Evolutionary conservation across 2,888 invertebrate genomes (phyloP).

Genomic region (Plagiodera versicolora): DNA sequence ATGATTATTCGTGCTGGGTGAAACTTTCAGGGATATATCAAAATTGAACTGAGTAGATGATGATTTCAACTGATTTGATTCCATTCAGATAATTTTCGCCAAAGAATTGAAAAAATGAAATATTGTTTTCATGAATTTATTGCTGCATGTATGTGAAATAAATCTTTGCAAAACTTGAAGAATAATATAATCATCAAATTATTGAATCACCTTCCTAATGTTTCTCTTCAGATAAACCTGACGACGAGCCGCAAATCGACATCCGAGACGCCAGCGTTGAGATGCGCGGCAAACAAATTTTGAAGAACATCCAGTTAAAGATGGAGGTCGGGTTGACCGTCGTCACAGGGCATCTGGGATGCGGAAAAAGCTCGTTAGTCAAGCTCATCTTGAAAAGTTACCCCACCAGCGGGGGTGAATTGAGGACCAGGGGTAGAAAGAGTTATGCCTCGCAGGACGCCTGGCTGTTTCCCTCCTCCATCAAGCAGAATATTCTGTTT

Average conservation of each 20-base stretch:
- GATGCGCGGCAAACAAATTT: conserved; percentile 41
- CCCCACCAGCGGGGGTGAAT: conserved; percentile 53
- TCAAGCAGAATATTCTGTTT: conserved; percentile 79
- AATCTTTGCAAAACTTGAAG: too few species aligned
- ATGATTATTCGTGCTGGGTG: too few species aligned
- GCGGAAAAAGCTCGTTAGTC: conserved; percentile 62
- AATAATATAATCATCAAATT: too few species aligned
- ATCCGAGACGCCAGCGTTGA: conserved; percentile 37
- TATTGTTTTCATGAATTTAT: too few species aligned
- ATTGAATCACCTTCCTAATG: too few species aligned
- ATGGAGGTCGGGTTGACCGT: conserved; percentile 56
- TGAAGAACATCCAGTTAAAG: conserved; percentile 54
- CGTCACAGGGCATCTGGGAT: conserved; percentile 67
- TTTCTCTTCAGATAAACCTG: conserved; percentile 28
- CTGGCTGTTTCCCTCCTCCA: conserved; percentile 63
- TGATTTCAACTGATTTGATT: too few species aligned
- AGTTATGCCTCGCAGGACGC: conserved; percentile 66
- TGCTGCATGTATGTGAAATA: too few species aligned
- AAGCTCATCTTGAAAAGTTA: conserved; percentile 52
- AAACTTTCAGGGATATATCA: too few species aligned
- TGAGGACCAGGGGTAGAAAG: conserved; percentile 56
- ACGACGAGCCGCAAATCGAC: conserved; percentile 37
- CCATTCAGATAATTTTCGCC: too few species aligned
- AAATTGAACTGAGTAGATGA: too few species aligned
- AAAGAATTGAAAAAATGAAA: too few species aligned